Base-by-base conservation (phyloP, 2,113 vertebrate genomes). In the Anoplopoma fimbria region DNA sequence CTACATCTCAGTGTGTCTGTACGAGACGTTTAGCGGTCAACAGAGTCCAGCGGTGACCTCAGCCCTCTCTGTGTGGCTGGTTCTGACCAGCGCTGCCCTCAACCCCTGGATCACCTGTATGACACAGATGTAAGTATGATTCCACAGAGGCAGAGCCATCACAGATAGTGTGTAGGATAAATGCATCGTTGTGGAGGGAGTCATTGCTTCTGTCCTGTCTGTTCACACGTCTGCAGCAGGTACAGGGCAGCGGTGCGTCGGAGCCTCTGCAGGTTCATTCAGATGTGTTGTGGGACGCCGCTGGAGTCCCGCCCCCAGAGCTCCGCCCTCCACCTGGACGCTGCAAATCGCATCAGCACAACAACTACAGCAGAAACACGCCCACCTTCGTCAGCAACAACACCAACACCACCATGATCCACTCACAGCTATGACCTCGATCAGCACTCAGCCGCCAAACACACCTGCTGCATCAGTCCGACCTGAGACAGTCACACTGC, bases 21-120 rank as follows among this genome's bases (percentile, higher is more conserved):
- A 94, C 31, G 93, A 95, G 91, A 94, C 91, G 0, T 81, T 95
- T 61, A 92, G 86, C 0, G 89, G 91, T 45, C 62, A 38, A 3
- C 87, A 85, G 55, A 84, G 87, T 74, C 82, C 92, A 0, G 69
- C 80, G 0, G 60, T 77, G 27, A 83, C 64, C 65, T 85, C 93
- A 0, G 83, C 91, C 36, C 55, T 94, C 64, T 93, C 94, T 9
- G 87, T 77, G 27, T 95, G 95, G 95, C 89, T 96, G 51, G 84
- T 92, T 31, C 83, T 96, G 33, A 92, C 89, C 76, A 95, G 93
- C 45, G 67, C 94, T 0, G 91, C 94, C n/a, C 88, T 96, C 69
- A 95, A 96, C 84, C 95, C 95, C 4, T 95, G 95, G 95, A 92
- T 95, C 89, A 95, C 89, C 89, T 94, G 92, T 63, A 73, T 96